Evolutionary conservation across 2,113 vertebrate species (phyloP), one percentile per base, ranked within the genome.

Genomic region (Brachyistius frenatus): DNA sequence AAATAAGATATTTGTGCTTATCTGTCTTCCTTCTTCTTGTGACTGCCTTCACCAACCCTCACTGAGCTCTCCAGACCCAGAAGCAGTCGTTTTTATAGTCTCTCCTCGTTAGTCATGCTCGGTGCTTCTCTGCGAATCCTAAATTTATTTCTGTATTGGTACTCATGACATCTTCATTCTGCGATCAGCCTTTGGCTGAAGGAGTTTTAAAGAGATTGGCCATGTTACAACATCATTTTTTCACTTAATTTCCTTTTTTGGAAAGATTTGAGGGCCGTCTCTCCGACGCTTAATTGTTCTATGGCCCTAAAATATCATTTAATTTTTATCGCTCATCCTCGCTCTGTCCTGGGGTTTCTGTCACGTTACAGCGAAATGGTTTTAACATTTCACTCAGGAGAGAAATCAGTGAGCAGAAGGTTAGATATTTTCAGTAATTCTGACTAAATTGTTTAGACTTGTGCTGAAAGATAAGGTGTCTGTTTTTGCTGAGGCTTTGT

Each of bases 221-320:
- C 33, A 49, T 9, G 30, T 66, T 73, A 52, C 72, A 80, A 53
- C 44, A 64, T 53, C 15, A 61, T 77, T 73, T 39, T 46, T 32
- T 13, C 15, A 44, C 53, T 44, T 32, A 6, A 11, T 71, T 61
- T 76, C 23, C 37, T 47, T 61, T 66, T 61, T 58, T 60, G 2
- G 13, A 49, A 44, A 23, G 57, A 63, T 65, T 73, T 66, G 39
- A 76, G 32, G 60, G 46, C 71, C n/a, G 49, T 76, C 33, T 73
- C 72, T 49, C 71, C 0, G 3, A 75, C 74, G 69, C 41, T 47
- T 71, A 85, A 80, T 85, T 76, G 76, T 72, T 76, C 66, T 67
- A 63, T 4, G 73, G 63, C 46, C 46, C 69, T 76, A 66, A 73
- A 81, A 77, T 73, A 81, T 71, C 75, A 74, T 81, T 74, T 72